Conservation (phyloP, 2,797 vertebrate genomes). For the Eulemur mongoz region DNA sequence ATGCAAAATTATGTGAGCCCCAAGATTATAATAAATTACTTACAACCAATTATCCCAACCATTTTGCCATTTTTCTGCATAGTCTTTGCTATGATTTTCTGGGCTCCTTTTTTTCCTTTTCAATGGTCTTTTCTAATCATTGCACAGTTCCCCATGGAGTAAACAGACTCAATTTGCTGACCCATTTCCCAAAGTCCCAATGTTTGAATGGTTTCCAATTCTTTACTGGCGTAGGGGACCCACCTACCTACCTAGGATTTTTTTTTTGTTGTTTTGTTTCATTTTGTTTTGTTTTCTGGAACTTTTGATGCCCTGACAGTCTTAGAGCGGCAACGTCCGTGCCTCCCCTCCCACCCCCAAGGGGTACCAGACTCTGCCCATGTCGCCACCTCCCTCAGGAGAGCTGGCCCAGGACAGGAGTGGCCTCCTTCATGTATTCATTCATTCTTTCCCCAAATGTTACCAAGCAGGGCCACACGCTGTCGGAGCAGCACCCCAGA, state of each 20-base stretch:
- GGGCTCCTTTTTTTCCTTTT: background rate
- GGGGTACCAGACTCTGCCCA: background rate
- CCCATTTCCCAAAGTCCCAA: background rate
- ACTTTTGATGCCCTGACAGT: background rate
- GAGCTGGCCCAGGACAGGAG: background rate
- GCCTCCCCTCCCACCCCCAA: background rate
- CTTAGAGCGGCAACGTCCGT: background rate
- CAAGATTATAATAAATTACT: background rate
- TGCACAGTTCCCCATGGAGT: background rate
- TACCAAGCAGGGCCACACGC: accelerated
- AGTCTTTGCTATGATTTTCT: background rate
- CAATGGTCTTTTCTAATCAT: background rate
- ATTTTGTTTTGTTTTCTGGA: background rate
- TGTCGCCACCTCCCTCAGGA: background rate
- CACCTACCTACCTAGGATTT: background rate
- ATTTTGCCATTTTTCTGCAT: background rate
- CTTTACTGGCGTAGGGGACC: background rate
- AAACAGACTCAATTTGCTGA: background rate
- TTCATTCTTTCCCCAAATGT: background rate
- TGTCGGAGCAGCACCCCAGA: accelerated
- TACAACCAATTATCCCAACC: background rate
- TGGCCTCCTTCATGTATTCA: background rate
- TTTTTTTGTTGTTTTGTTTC: background rate
- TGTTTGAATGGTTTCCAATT: background rate
- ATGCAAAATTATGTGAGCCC: background rate